Base-by-base conservation (phyloP, 1,140 invertebrate genomes). In the Bombus sylvicola region DNA sequence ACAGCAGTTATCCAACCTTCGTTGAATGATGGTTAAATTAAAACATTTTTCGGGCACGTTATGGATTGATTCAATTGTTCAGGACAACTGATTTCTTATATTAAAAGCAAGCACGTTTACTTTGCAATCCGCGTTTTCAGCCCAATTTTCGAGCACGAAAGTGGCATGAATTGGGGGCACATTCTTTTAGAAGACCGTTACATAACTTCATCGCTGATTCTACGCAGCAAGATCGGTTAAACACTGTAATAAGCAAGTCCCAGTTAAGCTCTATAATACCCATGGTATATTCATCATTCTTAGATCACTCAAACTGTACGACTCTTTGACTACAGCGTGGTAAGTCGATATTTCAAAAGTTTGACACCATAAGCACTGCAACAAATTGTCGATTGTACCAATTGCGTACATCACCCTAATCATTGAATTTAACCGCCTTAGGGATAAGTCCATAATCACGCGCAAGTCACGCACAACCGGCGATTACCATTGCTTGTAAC, bases 131-230 rank as follows among this genome's bases (percentile, higher is more conserved):
- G 47, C 28, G n/a, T 31, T 66, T 66, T 31, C 13, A 31, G n/a
- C 5, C n/a, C 13, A 66, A 66, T 31, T 66, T 66, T 66, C 64
- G n/a, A 34, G 5, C n/a, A 66, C 15, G 31, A 66, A 31, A 66
- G 31, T 66, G n/a, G 31, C 64, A 15, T 31, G 64, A 66, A 66
- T 66, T 13, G 64, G n/a, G 64, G 15, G 64, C 64, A 66, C 64
- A 66, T 66, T 66, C 64, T 66, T 66, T 66, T 66, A 31, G 64
- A 15, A 18, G 64, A 66, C 64, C n/a, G 64, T 66, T 66, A 66
- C n/a, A n/a, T 15, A 66, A 66, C n/a, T 31, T 64, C 62, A 64
- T 66, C 64, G 64, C n/a, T 34, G 13, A 66, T 66, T 66, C 64
- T 31, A 31, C 64, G 64, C n/a, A 34, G 64, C 64, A 31, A 66